Evolutionary conservation across 2,113 vertebrate genomes (phyloP).

Genomic region (Tachysurus vachellii): DNA sequence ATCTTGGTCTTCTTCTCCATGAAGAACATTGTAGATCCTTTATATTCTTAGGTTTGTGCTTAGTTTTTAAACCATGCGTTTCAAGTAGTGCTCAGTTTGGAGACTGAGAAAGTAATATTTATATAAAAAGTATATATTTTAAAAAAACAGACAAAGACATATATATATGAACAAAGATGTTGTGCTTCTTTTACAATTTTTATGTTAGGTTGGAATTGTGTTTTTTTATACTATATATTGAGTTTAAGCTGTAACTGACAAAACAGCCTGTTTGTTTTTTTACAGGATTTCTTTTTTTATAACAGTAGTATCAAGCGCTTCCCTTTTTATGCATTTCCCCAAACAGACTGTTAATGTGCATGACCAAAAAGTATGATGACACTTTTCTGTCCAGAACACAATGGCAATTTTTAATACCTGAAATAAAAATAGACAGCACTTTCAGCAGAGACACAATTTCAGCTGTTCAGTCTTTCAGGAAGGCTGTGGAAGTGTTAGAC

Average conservation of each 20-base stretch:
- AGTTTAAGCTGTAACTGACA: too few species aligned
- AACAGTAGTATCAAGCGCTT: not conserved
- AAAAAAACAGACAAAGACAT: too few species aligned
- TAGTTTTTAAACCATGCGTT: not conserved
- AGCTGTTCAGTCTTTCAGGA: constrained; percentile 8
- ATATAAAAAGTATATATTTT: not conserved
- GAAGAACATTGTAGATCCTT: not conserved
- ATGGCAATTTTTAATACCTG: not conserved
- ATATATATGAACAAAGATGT: too few species aligned
- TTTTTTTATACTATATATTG: too few species aligned
- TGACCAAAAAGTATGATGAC: not conserved
- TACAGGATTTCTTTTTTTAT: too few species aligned
- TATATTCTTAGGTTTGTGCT: not conserved
- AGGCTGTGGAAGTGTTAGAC: not conserved
- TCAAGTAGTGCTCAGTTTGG: not conserved
- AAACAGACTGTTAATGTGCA: not conserved
- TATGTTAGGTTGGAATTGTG: too few species aligned
- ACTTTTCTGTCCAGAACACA: not conserved
- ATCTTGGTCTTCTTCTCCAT: not conserved
- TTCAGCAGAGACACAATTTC: not conserved
- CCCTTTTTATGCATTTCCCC: not conserved
- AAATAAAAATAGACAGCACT: not conserved
- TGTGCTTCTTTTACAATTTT: too few species aligned
- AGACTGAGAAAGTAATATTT: not conserved
- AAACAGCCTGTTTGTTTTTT: too few species aligned